Base-by-base conservation (phyloP, 1,140 invertebrate genomes). In the Belonocnema kinseyi region DNA sequence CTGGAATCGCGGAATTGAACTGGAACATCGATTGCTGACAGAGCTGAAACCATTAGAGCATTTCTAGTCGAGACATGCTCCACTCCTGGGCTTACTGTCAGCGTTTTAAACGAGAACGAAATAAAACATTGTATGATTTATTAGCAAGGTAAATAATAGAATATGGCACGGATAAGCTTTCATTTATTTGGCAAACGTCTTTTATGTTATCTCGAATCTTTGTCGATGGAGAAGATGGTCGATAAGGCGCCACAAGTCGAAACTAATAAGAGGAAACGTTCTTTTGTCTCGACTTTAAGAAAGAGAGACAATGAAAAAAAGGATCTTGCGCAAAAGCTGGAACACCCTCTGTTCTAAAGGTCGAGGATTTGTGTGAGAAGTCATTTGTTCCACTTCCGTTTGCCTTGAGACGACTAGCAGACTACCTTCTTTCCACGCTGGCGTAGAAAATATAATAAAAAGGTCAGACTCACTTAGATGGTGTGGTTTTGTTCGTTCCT, bases 161-260 rank as follows among this genome's bases (percentile, higher is more conserved):
- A 66, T 61, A 76, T 72, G 53, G 19, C 12, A 50, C 17, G 51
- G 58, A 76, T 73, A 80, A 70, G 52, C 56, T 50, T 77, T 73
- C 72, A 75, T 85, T 85, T 82, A 79, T 82, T 85, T 75, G 78
- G 73, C 75, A 80, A 83, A 85, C 77, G 76, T 72, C 40, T 46
- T 13, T 46, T 53, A 33, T n/a, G 75, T 75, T 78, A 79, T 79
- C 78, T 21, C 10, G 1, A 17, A 80, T 76, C 61, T 33, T 14
- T 12, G 0, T 12, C 2, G 56, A 21, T 21, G 56, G 13, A 46
- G 14, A 66, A 40, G 8, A 66, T 7, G 33, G 13, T 3, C 16
- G 33, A 66, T 40, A 66, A 66, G 61, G 16, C 7, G 26, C 26
- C 61, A 66, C 21, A 26, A 58, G 16, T 21, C 4, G 8, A 66